Base-by-base conservation (phyloP, 2,888 invertebrate genomes). In the Plutella xylostella region DNA sequence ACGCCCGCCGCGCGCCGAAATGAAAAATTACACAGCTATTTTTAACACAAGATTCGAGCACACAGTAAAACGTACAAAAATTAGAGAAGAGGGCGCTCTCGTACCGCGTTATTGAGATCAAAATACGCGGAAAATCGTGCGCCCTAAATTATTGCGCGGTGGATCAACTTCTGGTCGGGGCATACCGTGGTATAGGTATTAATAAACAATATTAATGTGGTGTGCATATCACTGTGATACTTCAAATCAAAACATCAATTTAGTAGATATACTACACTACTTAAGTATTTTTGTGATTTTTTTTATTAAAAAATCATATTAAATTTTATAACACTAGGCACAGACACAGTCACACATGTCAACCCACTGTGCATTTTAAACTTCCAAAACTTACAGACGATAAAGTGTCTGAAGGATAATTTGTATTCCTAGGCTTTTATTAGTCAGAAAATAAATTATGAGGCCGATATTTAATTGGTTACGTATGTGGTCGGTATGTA, bases 121-220 rank as follows among this genome's bases (percentile, higher is more conserved):
- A 82, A 82, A 82, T 75, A 74, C 72, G 77, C 77, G 75, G 78
- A 79, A 82, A 82, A n/a, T n/a, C n/a, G n/a, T n/a, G n/a, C n/a
- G n/a, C n/a, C n/a, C n/a, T n/a, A n/a, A n/a, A 82, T 83, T 78
- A 79, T 78, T 58, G 65, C 61, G 75, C 76, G 67, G 65, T 62
- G 70, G 76, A 71, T 61, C 61, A n/a, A n/a, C n/a, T n/a, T n/a
- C n/a, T n/a, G n/a, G 63, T 47, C 30, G 22, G 20, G 22, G 15
- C 4, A 15, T 37, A 31, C 41, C n/a, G 21, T 3, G n/a, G 15
- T 33, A 33, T 33, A 33, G 33, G 17, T n/a, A n/a, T n/a, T 34
- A 34, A 55, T 68, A 66, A 59, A 59, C 63, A 64, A 77, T 75
- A 78, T 79, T 78, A 76, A 74, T 75, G 72, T 70, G 72, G 68